Evolutionary conservation across 2,888 invertebrate genomes (phyloP).

Genomic region (Euzophera pinguis): DNA sequence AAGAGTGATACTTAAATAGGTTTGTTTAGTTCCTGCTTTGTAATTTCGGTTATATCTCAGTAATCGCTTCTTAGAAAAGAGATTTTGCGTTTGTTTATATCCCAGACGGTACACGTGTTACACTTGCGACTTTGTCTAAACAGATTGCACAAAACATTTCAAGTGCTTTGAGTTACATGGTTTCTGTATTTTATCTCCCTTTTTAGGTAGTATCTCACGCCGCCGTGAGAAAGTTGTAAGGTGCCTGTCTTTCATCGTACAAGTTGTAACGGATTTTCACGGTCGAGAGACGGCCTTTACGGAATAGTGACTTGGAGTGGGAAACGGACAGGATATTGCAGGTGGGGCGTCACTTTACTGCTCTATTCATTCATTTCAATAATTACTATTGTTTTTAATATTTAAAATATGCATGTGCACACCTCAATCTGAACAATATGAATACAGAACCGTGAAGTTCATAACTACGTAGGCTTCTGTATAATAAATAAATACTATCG

Average conservation of each 20-base stretch:
- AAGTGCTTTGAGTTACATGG: constrained; percentile 20
- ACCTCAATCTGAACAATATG: background rate
- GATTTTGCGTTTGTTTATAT: constrained; percentile 49
- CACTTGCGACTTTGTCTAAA: constrained; percentile 28
- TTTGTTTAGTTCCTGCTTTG: constrained; percentile 20
- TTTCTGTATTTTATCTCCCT: constrained; percentile 1
- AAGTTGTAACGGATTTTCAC: constrained; percentile 64
- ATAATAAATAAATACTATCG: too few species aligned
- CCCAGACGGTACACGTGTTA: constrained; percentile 37
- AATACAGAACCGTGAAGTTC: too few species aligned
- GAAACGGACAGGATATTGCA: constrained; percentile 45
- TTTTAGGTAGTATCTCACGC: background rate
- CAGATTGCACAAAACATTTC: constrained; percentile 23
- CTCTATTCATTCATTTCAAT: background rate
- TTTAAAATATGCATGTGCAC: background rate
- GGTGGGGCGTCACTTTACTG: constrained; percentile 34
- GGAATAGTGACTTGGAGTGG: constrained; percentile 36
- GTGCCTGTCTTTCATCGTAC: background rate
- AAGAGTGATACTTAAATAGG: constrained; percentile 9
- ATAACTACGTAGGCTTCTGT: too few species aligned
- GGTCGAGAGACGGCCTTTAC: constrained; percentile 58
- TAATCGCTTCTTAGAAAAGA: constrained; percentile 30
- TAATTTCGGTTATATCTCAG: constrained; percentile 28
- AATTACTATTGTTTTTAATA: background rate
- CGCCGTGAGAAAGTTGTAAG: constrained; percentile 5